Base-by-base conservation (phyloP, 2,797 vertebrate species). In the Oryzias sinensis region DNA sequence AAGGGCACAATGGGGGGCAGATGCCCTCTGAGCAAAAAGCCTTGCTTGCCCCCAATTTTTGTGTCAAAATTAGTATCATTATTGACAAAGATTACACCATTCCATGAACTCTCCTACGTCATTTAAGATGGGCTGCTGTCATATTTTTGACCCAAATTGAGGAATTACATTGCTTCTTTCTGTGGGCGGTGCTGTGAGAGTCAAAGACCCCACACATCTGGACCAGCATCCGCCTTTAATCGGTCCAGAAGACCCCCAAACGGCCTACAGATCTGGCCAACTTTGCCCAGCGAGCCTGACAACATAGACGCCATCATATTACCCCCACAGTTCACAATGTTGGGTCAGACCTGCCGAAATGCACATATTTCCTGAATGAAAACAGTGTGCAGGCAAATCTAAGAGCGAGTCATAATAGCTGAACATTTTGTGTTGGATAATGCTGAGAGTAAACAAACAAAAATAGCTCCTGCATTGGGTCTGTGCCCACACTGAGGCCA, bases 381-480 rank as follows among this genome's bases (percentile, higher is more conserved):
- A 83, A 67, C 62, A 71, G n/a, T 15, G 54, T 72, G 40, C 41
- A 47, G 43, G 41, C 42, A 47, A 60, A 33, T 33, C 56, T 22
- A 49, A 59, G 20, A 49, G 45, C 29, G 14, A 1, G 16, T 54
- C 25, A 6, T 77, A 76, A 85, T 83, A 53, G 63, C 33, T 11
- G 48, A 65, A 16, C 54, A 68, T 77, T 79, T 77, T 69, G 63
- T 72, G 63, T 52, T 56, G 57, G 43, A 53, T 67, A 44, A 53
- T 58, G 67, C 46, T 54, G 5, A 44, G 62, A 41, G 70, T 84
- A 84, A 87, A 87, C 76, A 85, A 88, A 82, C 72, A 78, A 43
- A 76, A 82, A 81, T 62, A 75, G 71, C 65, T 54, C 33, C 70
- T 48, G 43, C 56, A 55, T 53, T 65, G 53, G 65, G 54, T 60